Percentiles rank a stretch among this genome's conserved stretches.
These are phyloP conservation scores for Myotis daubentonii DNA, from an alignment of 2,797 vertebrate genomes.

Conservation along the genomic window DNA sequence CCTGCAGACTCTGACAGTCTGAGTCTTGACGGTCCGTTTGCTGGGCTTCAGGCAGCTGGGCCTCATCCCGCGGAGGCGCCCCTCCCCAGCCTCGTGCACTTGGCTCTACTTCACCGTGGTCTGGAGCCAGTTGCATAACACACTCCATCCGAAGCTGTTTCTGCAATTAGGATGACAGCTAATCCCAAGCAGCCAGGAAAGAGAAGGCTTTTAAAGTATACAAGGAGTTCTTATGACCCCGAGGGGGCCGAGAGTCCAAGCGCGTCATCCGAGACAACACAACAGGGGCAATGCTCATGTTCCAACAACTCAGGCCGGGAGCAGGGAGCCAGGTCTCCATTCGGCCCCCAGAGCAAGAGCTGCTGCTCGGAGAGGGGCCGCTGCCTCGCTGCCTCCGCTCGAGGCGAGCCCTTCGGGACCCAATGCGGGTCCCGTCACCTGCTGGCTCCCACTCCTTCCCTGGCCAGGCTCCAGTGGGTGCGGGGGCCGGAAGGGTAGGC, in stretches of 20 bases:
- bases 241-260: not conserved
- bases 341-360: not conserved
- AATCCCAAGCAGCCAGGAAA: slow-evolving; percentile 67
- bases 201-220: slow-evolving; percentile 67
- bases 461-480: not conserved
- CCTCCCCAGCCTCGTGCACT: not conserved
- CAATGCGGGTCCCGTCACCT: not conserved
- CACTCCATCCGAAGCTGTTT: slow-evolving; percentile 66
- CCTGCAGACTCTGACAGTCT: not conserved
- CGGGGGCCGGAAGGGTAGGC: not conserved
- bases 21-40: not conserved
- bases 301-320: not conserved
- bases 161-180: slow-evolving; percentile 77
- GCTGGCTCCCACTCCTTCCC: not conserved
- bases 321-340: not conserved
- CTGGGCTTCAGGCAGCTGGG: slow-evolving; percentile 57
- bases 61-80: not conserved
- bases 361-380: not conserved
- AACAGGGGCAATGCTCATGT: not conserved
- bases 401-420: rapidly evolving
- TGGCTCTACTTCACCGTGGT: slow-evolving; percentile 50
- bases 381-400: not conserved
- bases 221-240: slow-evolving; percentile 59
- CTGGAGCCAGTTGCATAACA: slow-evolving; percentile 69
- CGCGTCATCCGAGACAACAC: not conserved